Percentiles rank a stretch among this genome's conserved stretches.
Conservation (phyloP, 2,797 vertebrate species). For the Acanthiza pusilla region DNA sequence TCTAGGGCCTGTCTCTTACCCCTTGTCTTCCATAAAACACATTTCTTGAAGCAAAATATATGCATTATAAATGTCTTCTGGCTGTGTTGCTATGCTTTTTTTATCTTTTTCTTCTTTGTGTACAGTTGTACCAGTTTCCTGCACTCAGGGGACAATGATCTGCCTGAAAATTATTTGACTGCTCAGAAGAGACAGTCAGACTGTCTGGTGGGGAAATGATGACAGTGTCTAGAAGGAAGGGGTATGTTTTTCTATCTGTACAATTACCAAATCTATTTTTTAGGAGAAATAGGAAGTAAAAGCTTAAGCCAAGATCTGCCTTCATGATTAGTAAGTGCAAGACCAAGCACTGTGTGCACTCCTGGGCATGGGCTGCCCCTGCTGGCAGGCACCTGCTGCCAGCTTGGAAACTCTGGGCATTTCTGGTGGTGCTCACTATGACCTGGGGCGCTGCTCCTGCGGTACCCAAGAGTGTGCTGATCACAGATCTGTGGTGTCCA, state of each 20-base stretch:
- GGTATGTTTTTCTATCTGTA: not conserved
- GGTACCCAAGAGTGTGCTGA: not conserved
- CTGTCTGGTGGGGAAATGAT: not conserved
- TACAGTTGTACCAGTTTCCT: not conserved
- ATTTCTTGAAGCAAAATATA: not conserved
- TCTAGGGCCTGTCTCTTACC: not conserved
- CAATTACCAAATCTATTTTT: not conserved
- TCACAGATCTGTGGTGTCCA: not conserved
- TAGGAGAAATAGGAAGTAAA: not conserved
- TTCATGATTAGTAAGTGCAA: not conserved
- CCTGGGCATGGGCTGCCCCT: not conserved
- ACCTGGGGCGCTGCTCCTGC: not conserved
- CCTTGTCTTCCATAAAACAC: not conserved
- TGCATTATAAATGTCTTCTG: not conserved
- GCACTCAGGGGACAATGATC: not conserved
- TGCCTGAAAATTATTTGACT: slow-evolving; percentile 8
- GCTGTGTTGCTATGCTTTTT: not conserved
- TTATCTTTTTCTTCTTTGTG: not conserved
- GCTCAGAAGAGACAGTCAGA: not conserved
- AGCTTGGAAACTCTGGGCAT: not conserved
- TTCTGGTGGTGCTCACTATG: not conserved
- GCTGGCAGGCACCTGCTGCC: not conserved
- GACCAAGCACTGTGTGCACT: not conserved
- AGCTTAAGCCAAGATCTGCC: not conserved
- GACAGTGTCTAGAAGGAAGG: not conserved